Evolutionary conservation across 2,113 vertebrate genomes (phyloP).

Genomic region (Microtus pennsylvanicus): DNA sequence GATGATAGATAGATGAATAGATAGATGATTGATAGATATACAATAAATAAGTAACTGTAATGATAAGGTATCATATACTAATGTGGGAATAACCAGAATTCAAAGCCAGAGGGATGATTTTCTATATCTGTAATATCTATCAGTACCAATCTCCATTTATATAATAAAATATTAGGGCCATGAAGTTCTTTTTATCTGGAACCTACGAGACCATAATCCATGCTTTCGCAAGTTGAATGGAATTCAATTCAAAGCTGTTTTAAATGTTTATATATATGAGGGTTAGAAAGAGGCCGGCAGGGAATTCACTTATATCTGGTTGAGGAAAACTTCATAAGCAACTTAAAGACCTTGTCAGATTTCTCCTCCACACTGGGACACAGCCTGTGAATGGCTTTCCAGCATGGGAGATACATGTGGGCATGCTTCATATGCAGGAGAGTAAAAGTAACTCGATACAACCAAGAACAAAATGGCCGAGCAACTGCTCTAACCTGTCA

Average conservation of each 20-base stretch:
- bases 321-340: conserved; percentile 36
- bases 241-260: conserved; percentile 64
- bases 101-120: conserved; percentile 23
- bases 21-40: too few species aligned
- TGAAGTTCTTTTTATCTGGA: conserved; percentile 47
- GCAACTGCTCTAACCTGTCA: neutral
- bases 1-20: neutral
- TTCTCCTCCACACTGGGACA: neutral
- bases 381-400: neutral
- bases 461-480: neutral
- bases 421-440: neutral
- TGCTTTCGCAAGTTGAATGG: conserved; percentile 72
- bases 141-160: conserved; percentile 53
- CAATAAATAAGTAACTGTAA: neutral
- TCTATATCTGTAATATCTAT: neutral
- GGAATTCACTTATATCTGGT: conserved; percentile 25
- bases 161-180: conserved; percentile 54
- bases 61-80: neutral
- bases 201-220: conserved; percentile 43
- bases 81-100: conserved; percentile 1
- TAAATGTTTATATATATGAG: conserved; percentile 63
- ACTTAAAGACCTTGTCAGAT: conserved; percentile 24
- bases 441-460: neutral
- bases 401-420: neutral
- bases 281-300: conserved; percentile 17